phyloP scores from a whole-genome alignment of 2,888 invertebrate species.

The Himalopsyche japonica region DNA sequence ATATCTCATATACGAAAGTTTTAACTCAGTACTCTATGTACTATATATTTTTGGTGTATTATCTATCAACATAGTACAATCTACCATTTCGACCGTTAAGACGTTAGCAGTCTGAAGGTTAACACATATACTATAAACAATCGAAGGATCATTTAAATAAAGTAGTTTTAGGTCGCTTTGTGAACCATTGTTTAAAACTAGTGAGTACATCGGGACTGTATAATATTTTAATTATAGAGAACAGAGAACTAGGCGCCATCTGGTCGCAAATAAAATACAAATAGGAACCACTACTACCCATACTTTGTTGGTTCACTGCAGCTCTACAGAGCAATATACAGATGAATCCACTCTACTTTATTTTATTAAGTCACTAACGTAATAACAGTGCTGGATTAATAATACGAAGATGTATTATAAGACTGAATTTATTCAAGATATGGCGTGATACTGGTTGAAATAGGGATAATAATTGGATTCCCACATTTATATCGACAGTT shows the following conservation, averaged over 20 bases:
- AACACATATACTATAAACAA: too few species aligned
- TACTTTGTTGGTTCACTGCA: background rate
- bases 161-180: background rate
- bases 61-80: too few species aligned
- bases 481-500: too few species aligned
- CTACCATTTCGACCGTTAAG: too few species aligned
- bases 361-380: background rate
- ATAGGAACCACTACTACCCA: background rate
- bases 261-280: background rate
- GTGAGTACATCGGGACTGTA: background rate
- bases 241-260: background rate
- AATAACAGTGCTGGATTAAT: background rate
- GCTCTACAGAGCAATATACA: background rate
- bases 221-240: background rate
- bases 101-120: too few species aligned
- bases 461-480: too few species aligned
- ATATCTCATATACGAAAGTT: too few species aligned
- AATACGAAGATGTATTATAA: background rate
- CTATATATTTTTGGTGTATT: too few species aligned
- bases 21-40: too few species aligned
- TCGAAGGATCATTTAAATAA: too few species aligned
- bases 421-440: too few species aligned
- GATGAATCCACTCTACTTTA: background rate
- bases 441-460: too few species aligned
- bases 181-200: background rate